Evolutionary conservation across 1,140 invertebrate genomes (phyloP), one percentile per base, ranked within the genome.

Genomic region (Spodoptera litura): DNA sequence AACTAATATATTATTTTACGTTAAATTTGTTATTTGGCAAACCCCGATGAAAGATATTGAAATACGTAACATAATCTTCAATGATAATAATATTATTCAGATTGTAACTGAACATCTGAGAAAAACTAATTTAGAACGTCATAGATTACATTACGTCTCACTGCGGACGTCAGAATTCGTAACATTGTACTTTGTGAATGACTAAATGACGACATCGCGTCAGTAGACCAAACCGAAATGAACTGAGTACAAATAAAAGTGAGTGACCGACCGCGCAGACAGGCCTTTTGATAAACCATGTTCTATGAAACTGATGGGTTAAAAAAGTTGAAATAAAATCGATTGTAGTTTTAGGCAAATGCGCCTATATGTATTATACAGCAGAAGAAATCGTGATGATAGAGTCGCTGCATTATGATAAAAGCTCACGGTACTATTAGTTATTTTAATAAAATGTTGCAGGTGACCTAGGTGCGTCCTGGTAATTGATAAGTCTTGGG

Each of bases 401-500:
- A 9, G 6, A 9, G 38, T 44, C 38, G 9, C 38, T 44, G 31
- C 31, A 31, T 31, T 31, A 31, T 44, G 4, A 20, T 56, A 31
- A 25, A 59, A 25, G 10, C 25, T 61, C 27, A 61, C n/a, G 27
- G 31, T 27, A 66, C 20, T 20, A 20, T 20, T 15, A 4, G 20
- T 49, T 51, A 49, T 49, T 52, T 44, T 44, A 44, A 53, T 70
- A 53, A 53, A 70, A 55, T 38, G 52, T 52, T 27, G 27, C 27
- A 27, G 27, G 25, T 56, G 35, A 31, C 55, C 31, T 12, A 13
- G 52, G 13, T 55, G 68, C 27, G 55, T 35, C 51, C 31, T 35
- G 52, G 35, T 71, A 71, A 71, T 71, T 71, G 68, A 71, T 71
- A 56, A 71, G n/a, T 71, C 68, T 35, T 71, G 61, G 59, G 62